These are phyloP conservation scores for Myoxocephalus aenaeus DNA, from an alignment of 2,797 vertebrate species.

Conservation along the genomic window DNA sequence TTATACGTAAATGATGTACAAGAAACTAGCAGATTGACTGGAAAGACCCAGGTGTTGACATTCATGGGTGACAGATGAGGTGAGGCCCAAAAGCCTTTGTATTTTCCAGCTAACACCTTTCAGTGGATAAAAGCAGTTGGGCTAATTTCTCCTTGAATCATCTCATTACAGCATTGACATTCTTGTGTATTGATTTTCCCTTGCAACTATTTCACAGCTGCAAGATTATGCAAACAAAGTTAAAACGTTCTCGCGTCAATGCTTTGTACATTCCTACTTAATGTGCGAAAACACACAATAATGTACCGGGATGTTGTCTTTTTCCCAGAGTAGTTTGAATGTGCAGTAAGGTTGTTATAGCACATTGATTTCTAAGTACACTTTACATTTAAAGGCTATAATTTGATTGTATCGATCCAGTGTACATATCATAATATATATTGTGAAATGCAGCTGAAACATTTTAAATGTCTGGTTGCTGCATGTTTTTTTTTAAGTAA, in stretches of 20 bases:
- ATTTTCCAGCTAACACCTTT: constrained; percentile 26
- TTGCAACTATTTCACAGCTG: constrained; percentile 25
- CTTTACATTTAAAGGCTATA: neutral
- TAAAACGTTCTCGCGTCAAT: neutral
- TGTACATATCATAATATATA: neutral
- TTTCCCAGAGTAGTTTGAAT: neutral
- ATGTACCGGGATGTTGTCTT: neutral
- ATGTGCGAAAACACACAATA: neutral
- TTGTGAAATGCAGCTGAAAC: neutral
- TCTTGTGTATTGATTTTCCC: constrained; percentile 30
- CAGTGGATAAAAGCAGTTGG: neutral
- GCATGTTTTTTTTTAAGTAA: neutral
- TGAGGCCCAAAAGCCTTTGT: constrained; percentile 29
- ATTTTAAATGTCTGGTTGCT: neutral
- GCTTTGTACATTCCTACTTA: constrained; percentile 7
- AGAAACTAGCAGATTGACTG: constrained; percentile 19
- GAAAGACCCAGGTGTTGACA: constrained; percentile 48
- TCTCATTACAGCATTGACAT: constrained; percentile 8
- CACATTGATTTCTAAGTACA: neutral
- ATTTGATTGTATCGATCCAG: neutral
- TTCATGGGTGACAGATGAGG: constrained; percentile 27
- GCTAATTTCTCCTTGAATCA: constrained; percentile 27
- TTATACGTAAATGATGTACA: neutral
- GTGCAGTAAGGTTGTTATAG: neutral
- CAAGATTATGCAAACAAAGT: constrained; percentile 12